These are phyloP conservation scores for Herminia tarsipennalis DNA, from an alignment of 2,888 invertebrate genomes.

Conservation along the genomic window DNA sequence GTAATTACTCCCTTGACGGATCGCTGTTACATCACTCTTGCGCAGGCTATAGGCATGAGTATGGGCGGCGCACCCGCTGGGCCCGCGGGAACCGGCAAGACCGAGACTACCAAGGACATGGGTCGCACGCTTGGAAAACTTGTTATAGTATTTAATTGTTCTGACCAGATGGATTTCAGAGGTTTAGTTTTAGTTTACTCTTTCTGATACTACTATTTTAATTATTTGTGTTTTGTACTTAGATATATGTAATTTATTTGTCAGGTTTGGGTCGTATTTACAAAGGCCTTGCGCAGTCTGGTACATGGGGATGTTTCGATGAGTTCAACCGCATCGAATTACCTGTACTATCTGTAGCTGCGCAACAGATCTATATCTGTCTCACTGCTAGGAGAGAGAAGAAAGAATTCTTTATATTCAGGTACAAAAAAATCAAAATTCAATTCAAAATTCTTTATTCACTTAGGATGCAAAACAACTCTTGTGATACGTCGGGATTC, in stretches of 20 bases:
- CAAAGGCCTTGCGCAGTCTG: slow-evolving; percentile 94
- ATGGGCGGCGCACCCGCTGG: slow-evolving; percentile 97
- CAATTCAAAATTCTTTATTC: too few relatives aligned
- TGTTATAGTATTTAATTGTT: slow-evolving; percentile 96
- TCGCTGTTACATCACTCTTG: slow-evolving; percentile 95
- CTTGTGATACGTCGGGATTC: too few relatives aligned
- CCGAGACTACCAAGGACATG: slow-evolving; percentile 97
- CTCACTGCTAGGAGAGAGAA: slow-evolving; percentile 87
- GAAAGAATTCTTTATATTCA: slow-evolving; percentile 85
- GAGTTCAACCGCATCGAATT: slow-evolving; percentile 96
- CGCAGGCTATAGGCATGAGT: slow-evolving; percentile 94
- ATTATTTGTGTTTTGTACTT: background rate
- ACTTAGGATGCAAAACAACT: too few relatives aligned
- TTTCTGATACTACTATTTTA: background rate
- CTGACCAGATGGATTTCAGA: slow-evolving; percentile 97
- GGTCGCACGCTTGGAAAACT: slow-evolving; percentile 95
- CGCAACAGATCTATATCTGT: slow-evolving; percentile 94
- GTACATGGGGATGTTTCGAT: slow-evolving; percentile 97
- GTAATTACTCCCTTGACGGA: slow-evolving; percentile 97
- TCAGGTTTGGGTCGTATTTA: slow-evolving; percentile 88
- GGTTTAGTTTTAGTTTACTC: too few relatives aligned
- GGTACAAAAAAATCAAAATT: too few relatives aligned
- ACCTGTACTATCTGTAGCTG: slow-evolving; percentile 95
- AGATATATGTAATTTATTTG: background rate
- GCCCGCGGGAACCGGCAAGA: slow-evolving; percentile 96